Evolutionary conservation across 2,113 vertebrate genomes (phyloP).

Genomic region (Eubucco bourcierii): DNA sequence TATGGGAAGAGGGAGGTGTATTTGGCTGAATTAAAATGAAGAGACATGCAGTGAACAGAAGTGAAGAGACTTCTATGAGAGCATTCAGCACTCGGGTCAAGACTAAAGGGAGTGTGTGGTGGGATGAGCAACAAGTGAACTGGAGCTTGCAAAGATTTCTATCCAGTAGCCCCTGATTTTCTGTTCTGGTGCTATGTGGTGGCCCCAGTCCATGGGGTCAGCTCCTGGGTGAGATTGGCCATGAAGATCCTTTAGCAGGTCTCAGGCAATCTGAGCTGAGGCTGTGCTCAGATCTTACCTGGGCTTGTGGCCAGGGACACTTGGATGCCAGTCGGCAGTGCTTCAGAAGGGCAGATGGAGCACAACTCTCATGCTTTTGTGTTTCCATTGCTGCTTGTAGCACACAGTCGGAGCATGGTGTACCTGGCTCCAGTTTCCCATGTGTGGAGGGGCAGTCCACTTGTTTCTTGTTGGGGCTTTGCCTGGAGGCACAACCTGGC

Average conservation of each 20-base stretch:
- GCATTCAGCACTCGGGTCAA: neutral
- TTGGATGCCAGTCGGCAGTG: rapidly evolving
- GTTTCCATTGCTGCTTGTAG: neutral
- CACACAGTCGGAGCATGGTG: neutral
- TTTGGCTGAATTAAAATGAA: neutral
- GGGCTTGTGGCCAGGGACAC: neutral
- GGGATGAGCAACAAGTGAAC: neutral
- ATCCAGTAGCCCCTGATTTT: neutral
- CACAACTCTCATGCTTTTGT: neutral
- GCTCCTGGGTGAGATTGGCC: neutral
- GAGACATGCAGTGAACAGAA: neutral
- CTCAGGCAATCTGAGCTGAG: neutral
- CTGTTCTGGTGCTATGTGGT: neutral
- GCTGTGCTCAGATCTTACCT: neutral
- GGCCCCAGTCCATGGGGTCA: neutral
- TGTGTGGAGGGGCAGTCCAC: rapidly evolving
- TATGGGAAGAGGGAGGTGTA: neutral
- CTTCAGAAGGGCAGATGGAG: neutral
- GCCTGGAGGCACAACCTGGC: neutral
- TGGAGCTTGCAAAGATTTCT: neutral
- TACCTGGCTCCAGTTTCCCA: neutral
- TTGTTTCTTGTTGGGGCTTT: rapidly evolving
- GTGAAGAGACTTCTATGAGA: neutral
- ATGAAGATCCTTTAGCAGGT: neutral
- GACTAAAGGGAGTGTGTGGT: neutral